Percentiles rank a stretch among this genome's conserved stretches.
Conservation (phyloP, 1,140 invertebrate species). For the Drosophila ananassae region DNA sequence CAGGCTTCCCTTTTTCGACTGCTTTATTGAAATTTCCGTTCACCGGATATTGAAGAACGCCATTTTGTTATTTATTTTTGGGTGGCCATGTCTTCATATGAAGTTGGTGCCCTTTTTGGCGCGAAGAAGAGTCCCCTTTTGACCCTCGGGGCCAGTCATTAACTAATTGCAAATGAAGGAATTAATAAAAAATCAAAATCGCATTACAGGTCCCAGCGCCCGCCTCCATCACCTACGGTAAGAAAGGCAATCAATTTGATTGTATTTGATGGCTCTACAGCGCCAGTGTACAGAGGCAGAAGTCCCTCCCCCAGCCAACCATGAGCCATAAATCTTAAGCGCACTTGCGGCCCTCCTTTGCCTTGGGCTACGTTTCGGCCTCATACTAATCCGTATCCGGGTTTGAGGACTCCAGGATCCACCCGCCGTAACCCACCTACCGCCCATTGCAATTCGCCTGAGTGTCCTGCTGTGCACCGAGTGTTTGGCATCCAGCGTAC, state of each 20-base stretch:
- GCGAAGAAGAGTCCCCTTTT: too few species aligned
- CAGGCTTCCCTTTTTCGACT: background rate
- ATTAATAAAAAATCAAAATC: conserved; percentile 72
- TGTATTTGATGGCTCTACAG: conserved; percentile 72
- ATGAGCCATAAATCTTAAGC: conserved; percentile 76
- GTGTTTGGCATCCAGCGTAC: conserved; percentile 46
- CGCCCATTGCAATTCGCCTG: conserved; percentile 62
- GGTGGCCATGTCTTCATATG: background rate
- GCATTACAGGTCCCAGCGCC: conserved; percentile 42
- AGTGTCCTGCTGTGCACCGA: conserved; percentile 61
- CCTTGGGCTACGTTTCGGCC: conserved; percentile 14
- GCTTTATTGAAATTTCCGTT: conserved; percentile 67
- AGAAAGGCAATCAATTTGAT: conserved; percentile 76
- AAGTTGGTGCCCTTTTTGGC: background rate
- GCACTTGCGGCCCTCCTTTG: conserved; percentile 51
- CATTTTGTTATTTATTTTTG: conserved; percentile 56
- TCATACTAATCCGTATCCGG: conserved; percentile 3
- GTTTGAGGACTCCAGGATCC: background rate
- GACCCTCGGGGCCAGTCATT: conserved; percentile 42
- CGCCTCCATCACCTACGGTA: conserved; percentile 1
- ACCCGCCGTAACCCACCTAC: background rate
- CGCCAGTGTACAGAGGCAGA: background rate
- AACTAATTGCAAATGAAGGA: conserved; percentile 58
- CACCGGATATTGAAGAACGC: conserved; percentile 66
- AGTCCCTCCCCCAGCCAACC: conserved; percentile 14